A percentile compares a stretch with the other conserved stretches of the same genome.
phyloP scores from a whole-genome alignment of 2,888 invertebrate species.

The Archips crataeganus region DNA sequence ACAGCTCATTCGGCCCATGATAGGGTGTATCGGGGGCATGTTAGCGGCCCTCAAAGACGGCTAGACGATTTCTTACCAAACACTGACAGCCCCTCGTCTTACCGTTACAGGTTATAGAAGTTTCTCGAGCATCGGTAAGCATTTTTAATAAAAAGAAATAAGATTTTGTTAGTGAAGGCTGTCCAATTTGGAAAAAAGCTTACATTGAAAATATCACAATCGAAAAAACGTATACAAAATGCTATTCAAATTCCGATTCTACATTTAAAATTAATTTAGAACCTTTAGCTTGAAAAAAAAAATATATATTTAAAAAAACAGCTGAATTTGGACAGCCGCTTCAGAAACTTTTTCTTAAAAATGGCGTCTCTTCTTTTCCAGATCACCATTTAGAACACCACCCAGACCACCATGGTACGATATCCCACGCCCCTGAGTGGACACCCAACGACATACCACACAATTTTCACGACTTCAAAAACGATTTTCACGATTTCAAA shows the following conservation, averaged over 20 bases:
- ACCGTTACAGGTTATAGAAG: constrained; percentile 51
- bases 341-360: not conserved
- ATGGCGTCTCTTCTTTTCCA: constrained; percentile 16
- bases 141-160: constrained; percentile 41
- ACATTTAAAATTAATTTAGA: not conserved
- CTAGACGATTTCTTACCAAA: constrained; percentile 24
- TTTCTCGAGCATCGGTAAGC: constrained; percentile 58
- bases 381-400: constrained; percentile 32
- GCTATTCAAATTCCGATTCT: not conserved
- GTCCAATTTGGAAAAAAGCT: constrained; percentile 9
- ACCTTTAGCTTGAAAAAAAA: not conserved
- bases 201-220: not conserved
- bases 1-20: constrained; percentile 14
- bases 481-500: constrained; percentile 22
- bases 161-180: constrained; percentile 56
- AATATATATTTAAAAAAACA: not conserved
- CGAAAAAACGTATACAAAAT: not conserved
- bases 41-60: not conserved
- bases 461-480: constrained; percentile 28
- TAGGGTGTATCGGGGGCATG: not conserved
- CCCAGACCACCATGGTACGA: constrained; percentile 36
- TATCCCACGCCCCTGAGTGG: constrained; percentile 52
- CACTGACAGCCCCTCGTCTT: constrained; percentile 4
- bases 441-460: constrained; percentile 42
- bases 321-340: constrained; percentile 19